Percentiles rank a stretch among this genome's conserved stretches.
phyloP scores from a whole-genome alignment of 2,113 vertebrate species.

The Pao palembangensis region DNA sequence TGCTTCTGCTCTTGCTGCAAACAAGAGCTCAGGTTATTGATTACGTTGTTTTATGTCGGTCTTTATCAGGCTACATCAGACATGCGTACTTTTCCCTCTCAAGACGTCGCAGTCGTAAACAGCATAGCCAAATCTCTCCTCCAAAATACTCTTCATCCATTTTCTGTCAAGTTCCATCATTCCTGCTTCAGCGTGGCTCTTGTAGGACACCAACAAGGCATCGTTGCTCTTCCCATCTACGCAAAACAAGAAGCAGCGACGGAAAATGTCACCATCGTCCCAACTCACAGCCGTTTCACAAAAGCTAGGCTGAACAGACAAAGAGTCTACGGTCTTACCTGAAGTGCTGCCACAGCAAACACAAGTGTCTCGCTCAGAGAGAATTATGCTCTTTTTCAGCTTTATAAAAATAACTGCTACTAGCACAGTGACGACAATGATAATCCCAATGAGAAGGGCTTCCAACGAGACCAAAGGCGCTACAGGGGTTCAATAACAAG shows the following conservation, averaged over 20 bases:
- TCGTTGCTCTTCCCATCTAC: slow-evolving; percentile 69
- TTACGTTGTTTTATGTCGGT: neutral
- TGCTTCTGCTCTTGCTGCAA: slow-evolving; percentile 75
- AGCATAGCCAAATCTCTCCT: slow-evolving; percentile 59
- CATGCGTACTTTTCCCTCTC: slow-evolving; percentile 57
- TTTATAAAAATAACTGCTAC: slow-evolving; percentile 35
- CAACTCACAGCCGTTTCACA: too few species aligned
- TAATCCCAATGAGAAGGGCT: neutral
- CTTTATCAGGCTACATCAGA: neutral
- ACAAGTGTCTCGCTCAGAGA: slow-evolving; percentile 53
- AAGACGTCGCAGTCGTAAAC: slow-evolving; percentile 63
- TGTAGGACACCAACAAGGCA: slow-evolving; percentile 62
- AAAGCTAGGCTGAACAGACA: too few species aligned
- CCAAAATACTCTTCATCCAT: slow-evolving; percentile 46
- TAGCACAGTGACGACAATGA: slow-evolving; percentile 4
- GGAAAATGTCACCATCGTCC: neutral
- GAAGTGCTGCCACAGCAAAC: slow-evolving; percentile 16
- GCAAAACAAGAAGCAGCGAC: slow-evolving; percentile 5
- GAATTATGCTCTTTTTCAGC: slow-evolving; percentile 49
- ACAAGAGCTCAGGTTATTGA: slow-evolving; percentile 12
- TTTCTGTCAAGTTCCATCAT: slow-evolving; percentile 40
- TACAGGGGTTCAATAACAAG: slow-evolving; percentile 16
- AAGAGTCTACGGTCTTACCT: slow-evolving; percentile 32
- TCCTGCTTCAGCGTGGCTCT: slow-evolving; percentile 28
- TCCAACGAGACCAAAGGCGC: neutral